These are phyloP conservation scores for Notodonta dromedarius DNA, from an alignment of 2,888 invertebrate species.

Conservation along the genomic window DNA sequence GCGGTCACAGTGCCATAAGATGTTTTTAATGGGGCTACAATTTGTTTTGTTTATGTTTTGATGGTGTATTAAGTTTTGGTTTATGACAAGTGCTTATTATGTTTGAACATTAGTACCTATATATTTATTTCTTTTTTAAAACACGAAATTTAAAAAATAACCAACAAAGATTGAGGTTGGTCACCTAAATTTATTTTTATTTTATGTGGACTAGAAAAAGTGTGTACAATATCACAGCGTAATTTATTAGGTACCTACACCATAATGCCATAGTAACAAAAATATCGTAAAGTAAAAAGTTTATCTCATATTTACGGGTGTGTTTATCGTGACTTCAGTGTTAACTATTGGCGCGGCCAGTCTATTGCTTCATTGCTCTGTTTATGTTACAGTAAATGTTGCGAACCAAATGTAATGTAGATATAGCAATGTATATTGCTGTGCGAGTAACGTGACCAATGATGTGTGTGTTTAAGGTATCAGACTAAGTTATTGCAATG, in stretches of 20 bases:
- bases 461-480: no score
- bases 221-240: slow-evolving; percentile 10
- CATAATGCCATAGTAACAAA: slow-evolving; percentile 15
- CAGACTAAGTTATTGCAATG: no score
- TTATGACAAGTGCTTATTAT: background rate
- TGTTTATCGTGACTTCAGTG: background rate
- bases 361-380: background rate
- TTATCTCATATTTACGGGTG: slow-evolving; percentile 13
- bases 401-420: no score
- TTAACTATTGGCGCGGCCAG: background rate
- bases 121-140: background rate
- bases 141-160: no score
- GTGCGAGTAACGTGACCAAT: no score
- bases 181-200: no score
- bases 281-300: slow-evolving; percentile 1
- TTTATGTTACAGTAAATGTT: background rate
- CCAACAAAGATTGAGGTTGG: background rate
- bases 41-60: background rate
- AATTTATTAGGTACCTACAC: slow-evolving; percentile 14
- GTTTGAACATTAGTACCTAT: background rate
- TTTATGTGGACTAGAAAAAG: no score
- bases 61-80: background rate
- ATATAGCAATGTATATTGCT: no score
- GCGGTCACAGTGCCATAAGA: background rate
- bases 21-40: background rate